Evolutionary conservation across 2,113 vertebrate species (phyloP), one percentile per base, ranked within the genome.

Genomic region (Athene cunicularia): DNA sequence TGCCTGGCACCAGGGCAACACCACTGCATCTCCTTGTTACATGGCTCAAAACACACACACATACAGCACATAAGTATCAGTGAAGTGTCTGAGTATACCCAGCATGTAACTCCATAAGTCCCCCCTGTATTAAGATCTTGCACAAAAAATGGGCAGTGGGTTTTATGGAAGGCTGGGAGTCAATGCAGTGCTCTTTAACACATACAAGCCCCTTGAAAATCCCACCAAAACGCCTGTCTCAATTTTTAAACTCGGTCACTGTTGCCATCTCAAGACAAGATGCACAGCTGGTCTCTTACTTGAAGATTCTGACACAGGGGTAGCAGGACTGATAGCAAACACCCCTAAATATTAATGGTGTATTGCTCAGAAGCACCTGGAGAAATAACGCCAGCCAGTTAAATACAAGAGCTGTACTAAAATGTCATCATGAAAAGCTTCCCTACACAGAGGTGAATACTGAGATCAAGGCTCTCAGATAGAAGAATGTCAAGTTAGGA

Each of bases 91-190:
- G 26, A 13, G 5, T 17, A 8, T 11, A 41, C 8, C 15, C 5
- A 17, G 53, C 0, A 0, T 2, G 6, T 64, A 45, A 35, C 30
- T 62, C 33, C 0, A 0, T 15, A 86, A 58, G 6, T 7, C 7
- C 47, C 3, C 3, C 9, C 7, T 39, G 10, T 43, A 26, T 21
- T 45, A 43, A 43, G 6, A 18, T 49, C 19, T n/a, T 14, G 8
- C 23, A 52, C 12, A 52, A 70, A 85, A 90, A 32, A 8, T 6
- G 58, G 37, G 2, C 9, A 43, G 8, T 39, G 39, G 22, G 5
- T 50, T 88, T 83, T 68, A 27, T 5, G 18, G 45, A 41, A 76
- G 27, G 15, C 37, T 76, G 26, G 59, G 32, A 55, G 24, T 55
- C n/a, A 32, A 17, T 11, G 26, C 3, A 47, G 37, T 39, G 13